Conservation (phyloP, 1,140 invertebrate species). For the Gonatopus flavifemur region DNA sequence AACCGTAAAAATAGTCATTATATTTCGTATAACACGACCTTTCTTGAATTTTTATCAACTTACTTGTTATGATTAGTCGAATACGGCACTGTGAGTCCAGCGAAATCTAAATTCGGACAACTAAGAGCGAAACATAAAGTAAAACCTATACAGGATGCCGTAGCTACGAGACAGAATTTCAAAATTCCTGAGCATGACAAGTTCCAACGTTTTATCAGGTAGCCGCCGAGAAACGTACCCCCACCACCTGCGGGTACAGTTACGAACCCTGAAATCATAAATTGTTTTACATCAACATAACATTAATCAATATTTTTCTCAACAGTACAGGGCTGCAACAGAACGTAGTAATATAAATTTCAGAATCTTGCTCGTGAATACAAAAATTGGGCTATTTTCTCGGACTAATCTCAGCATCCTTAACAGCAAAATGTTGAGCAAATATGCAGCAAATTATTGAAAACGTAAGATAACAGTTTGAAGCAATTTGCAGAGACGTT, state of each 20-base stretch:
- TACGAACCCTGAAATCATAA: conserved; percentile 61
- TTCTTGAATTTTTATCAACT: conserved; percentile 22
- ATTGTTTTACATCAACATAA: too few species aligned
- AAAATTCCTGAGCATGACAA: conserved; percentile 76
- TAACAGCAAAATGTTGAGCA: too few species aligned
- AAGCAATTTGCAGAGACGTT: too few species aligned
- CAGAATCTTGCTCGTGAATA: too few species aligned
- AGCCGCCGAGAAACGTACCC: conserved; percentile 80
- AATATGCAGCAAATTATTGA: too few species aligned
- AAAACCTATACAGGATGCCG: conserved; percentile 63
- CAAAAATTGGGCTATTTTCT: too few species aligned
- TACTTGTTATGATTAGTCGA: conserved; percentile 50
- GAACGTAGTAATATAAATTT: too few species aligned
- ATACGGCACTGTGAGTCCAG: conserved; percentile 71
- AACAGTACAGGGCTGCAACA: too few species aligned
- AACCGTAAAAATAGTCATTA: conserved; percentile 9
- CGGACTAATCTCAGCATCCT: too few species aligned
- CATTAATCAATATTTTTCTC: too few species aligned
- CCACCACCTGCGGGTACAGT: conserved; percentile 74
- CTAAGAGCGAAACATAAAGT: conserved; percentile 70
- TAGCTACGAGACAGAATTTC: conserved; percentile 69
- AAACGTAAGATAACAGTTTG: too few species aligned
- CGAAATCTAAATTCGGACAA: conserved; percentile 75
- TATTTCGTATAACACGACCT: background rate
- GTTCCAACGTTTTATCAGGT: conserved; percentile 73